phyloP scores from a whole-genome alignment of 1,140 invertebrate genomes.

The Bombus waltoni region DNA sequence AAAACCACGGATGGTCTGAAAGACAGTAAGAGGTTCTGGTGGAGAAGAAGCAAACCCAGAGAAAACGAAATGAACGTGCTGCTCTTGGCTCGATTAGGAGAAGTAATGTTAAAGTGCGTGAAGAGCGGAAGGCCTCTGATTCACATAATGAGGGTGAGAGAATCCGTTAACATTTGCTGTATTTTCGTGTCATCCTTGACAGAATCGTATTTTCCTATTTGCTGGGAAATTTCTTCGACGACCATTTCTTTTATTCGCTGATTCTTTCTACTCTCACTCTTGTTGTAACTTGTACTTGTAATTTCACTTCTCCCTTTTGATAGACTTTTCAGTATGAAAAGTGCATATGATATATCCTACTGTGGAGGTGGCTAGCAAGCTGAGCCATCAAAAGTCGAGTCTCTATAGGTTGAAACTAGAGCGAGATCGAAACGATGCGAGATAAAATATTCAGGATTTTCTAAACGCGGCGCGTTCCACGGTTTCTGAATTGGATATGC shows the following conservation, averaged over 20 bases:
- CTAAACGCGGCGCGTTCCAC: neutral
- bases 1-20: slow-evolving; percentile 80
- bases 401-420: neutral
- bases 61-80: slow-evolving; percentile 84
- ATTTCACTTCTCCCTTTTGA: too few relatives aligned
- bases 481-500: neutral
- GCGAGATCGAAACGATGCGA: neutral
- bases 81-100: slow-evolving; percentile 92
- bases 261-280: too few relatives aligned
- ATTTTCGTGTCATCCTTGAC: neutral
- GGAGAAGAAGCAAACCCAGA: slow-evolving; percentile 82
- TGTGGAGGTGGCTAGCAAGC: too few relatives aligned
- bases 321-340: too few relatives aligned
- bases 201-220: neutral
- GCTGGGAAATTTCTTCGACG: neutral
- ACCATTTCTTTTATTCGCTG: too few relatives aligned
- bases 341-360: too few relatives aligned
- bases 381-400: too few relatives aligned
- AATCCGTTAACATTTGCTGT: neutral
- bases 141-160: slow-evolving; percentile 90
- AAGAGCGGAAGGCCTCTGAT: slow-evolving; percentile 93
- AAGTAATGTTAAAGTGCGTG: slow-evolving; percentile 93
- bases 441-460: neutral
- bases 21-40: slow-evolving; percentile 82
- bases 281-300: too few relatives aligned